phyloP scores from a whole-genome alignment of 2,888 invertebrate genomes.

The Tetrapedia diversipes region DNA sequence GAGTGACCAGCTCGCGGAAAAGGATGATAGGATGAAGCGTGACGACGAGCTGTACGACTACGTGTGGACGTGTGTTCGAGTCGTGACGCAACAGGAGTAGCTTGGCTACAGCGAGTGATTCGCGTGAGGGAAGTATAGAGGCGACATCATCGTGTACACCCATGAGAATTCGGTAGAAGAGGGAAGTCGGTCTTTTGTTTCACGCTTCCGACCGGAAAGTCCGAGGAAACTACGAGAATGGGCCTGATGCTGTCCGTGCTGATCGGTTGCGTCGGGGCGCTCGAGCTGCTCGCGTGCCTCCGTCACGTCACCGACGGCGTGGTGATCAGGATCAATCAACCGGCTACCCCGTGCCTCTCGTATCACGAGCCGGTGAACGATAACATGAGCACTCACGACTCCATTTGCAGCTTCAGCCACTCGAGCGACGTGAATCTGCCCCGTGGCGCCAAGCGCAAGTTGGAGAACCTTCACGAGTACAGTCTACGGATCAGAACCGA shows the following conservation, averaged over 20 bases:
- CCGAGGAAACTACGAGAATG: conserved; percentile 83
- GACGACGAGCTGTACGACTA: neutral
- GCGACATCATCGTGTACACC: no score
- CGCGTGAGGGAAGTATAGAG: conserved; percentile 10
- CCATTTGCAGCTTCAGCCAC: conserved; percentile 76
- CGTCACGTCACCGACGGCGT: conserved; percentile 74
- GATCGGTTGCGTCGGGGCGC: conserved; percentile 89
- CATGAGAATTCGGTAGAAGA: conserved; percentile 6
- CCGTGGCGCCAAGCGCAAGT: conserved; percentile 71
- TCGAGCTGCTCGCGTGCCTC: conserved; percentile 87
- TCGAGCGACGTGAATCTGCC: conserved; percentile 69
- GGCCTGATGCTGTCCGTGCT: conserved; percentile 90
- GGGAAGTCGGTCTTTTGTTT: neutral
- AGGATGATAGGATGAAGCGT: neutral
- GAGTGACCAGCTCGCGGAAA: conserved; percentile 7
- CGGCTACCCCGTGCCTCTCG: conserved; percentile 70
- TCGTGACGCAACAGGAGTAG: neutral
- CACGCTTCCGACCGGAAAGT: neutral
- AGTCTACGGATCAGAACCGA: conserved; percentile 76
- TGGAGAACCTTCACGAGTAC: conserved; percentile 80
- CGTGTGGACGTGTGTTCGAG: conserved; percentile 4
- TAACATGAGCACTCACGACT: conserved; percentile 74
- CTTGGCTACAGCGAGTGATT: conserved; percentile 2
- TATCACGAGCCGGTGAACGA: conserved; percentile 68
- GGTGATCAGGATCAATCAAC: conserved; percentile 67